Evolutionary conservation across 2,888 invertebrate genomes (phyloP), one percentile per base, ranked within the genome.

Genomic region (Macaria notata): DNA sequence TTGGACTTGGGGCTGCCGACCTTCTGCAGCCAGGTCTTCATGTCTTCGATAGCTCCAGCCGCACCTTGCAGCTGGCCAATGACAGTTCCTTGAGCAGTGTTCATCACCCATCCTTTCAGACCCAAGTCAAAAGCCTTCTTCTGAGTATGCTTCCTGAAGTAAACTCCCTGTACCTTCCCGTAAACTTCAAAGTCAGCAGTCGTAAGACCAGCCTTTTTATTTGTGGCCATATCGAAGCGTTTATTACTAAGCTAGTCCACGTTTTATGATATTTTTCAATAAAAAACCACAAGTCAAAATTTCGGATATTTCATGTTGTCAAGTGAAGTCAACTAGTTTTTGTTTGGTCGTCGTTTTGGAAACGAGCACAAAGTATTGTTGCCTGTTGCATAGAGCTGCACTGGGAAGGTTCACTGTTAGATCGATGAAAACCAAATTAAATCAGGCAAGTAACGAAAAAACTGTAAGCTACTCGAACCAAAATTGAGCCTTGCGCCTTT

Each of bases 61-160:
- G 92, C 83, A 2, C 95, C 95, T 84, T 95, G 94, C 45, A 95
- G 56, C 56, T 92, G 90, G 3, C 96, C 96, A 49, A 93, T 79
- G 0, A 96, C 96, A 0, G 95, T 95, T 0, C 94, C 94, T 64
- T 92, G 85, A 4, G 92, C 83, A 0, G 95, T 95, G 72, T 96
- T 96, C 94, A 93, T 95, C 64, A 95, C 95, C 95, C 95, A 96
- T 52, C 96, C 96, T 70, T 88, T 93, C 4, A 96, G 71, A 1
- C 93, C 94, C 9, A 95, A 83, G 65, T 93, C 92, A 8, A 83
- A 83, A 0, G 94, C 94, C 76, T 93, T 93, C 64, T 88, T 88
- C 73, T 94, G 93, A 0, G 95, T 95, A 72, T 94, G 93, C 92
- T 95, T 92, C 39, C 91, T 79, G 54, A 91, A 91, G 64, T 76